phyloP scores from a whole-genome alignment of 2,113 vertebrate species.

The Ptychochromis oligacanthus region DNA sequence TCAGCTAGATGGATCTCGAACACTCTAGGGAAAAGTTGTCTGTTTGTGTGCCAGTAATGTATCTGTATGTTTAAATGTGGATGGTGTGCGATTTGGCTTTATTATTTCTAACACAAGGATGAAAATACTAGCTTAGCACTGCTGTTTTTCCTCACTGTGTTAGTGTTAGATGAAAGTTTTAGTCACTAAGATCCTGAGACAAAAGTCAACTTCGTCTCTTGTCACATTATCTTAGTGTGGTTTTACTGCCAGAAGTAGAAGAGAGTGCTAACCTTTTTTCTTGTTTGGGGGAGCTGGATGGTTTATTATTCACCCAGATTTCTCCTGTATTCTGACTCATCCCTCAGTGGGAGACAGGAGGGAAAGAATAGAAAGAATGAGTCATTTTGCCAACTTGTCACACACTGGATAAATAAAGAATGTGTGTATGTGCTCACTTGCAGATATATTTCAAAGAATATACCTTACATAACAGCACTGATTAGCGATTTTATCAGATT shows the following conservation, averaged over 20 bases:
- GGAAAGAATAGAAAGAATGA: slow-evolving; percentile 64
- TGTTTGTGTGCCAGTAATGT: slow-evolving; percentile 1
- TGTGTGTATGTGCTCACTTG: slow-evolving; percentile 22
- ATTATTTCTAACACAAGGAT: background rate
- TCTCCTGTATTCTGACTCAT: slow-evolving; percentile 66
- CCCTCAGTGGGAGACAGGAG: slow-evolving; percentile 56
- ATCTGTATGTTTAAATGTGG: slow-evolving; percentile 20
- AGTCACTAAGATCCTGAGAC: background rate
- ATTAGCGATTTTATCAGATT: slow-evolving; percentile 27
- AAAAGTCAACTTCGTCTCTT: background rate
- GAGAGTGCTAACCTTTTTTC: background rate
- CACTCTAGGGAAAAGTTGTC: slow-evolving; percentile 39
- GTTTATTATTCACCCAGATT: slow-evolving; percentile 43
- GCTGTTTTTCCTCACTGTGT: background rate
- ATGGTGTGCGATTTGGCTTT: background rate
- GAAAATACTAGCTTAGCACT: slow-evolving; percentile 3
- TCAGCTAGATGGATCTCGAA: slow-evolving; percentile 38
- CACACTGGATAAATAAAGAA: slow-evolving; percentile 29
- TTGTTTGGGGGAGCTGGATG: background rate
- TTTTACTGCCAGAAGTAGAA: background rate
- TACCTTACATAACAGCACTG: background rate
- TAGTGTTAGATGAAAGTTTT: background rate
- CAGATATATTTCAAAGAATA: background rate
- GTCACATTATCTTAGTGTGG: background rate
- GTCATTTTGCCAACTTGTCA: slow-evolving; percentile 52